phyloP scores from a whole-genome alignment of 2,113 vertebrate genomes.

The Microcebus tavaratra region DNA sequence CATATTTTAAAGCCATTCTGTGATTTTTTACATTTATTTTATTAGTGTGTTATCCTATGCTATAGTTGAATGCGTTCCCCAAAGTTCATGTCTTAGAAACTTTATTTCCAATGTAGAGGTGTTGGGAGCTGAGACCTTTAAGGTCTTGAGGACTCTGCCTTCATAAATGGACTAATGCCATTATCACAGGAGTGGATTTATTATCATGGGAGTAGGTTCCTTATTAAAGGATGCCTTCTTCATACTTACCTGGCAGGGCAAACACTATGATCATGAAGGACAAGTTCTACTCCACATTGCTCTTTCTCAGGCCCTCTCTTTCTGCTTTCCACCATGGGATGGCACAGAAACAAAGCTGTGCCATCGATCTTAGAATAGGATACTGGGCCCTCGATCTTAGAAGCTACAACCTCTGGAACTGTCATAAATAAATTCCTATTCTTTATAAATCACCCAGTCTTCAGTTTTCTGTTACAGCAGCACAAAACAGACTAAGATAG shows the following conservation, averaged over 20 bases:
- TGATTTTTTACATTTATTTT: neutral
- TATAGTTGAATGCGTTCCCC: neutral
- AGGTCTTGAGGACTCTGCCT: neutral
- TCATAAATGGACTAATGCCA: neutral
- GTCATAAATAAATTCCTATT: neutral
- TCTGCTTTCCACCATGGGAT: neutral
- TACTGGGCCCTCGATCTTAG: neutral
- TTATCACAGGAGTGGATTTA: neutral
- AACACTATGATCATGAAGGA: neutral
- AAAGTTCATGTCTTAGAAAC: neutral
- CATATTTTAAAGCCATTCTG: neutral
- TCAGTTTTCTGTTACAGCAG: neutral
- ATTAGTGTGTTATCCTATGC: neutral
- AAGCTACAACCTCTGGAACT: neutral
- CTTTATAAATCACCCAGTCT: neutral
- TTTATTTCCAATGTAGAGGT: neutral
- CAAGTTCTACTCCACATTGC: neutral
- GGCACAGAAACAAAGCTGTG: neutral
- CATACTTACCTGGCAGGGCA: neutral
- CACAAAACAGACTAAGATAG: neutral
- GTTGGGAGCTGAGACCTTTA: neutral
- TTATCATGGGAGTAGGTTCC: neutral
- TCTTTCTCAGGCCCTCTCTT: neutral
- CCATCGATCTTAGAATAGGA: neutral
- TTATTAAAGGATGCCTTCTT: neutral